Percentiles rank a stretch among this genome's conserved stretches.
Conservation (phyloP, 2,113 vertebrate species). For the Podiceps cristatus region DNA sequence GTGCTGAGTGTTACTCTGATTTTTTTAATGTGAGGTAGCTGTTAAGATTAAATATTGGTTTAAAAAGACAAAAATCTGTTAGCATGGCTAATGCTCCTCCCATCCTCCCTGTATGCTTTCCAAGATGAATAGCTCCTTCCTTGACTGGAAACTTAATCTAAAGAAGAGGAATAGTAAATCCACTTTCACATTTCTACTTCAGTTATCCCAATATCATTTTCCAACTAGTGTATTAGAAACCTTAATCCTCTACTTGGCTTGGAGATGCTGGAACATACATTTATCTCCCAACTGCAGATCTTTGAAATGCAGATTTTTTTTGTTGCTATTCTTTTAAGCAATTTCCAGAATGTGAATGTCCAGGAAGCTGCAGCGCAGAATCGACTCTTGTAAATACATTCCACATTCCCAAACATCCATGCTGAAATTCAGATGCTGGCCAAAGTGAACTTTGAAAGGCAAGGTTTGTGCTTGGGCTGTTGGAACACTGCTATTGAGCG, state of each 20-base stretch:
- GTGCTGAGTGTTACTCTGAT: background rate
- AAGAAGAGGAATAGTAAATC: conserved; percentile 19
- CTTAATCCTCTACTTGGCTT: conserved; percentile 29
- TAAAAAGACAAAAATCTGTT: background rate
- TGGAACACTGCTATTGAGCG: background rate
- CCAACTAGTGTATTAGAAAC: conserved; percentile 27
- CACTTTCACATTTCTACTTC: conserved; percentile 29
- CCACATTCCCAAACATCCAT: background rate
- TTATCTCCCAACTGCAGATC: background rate
- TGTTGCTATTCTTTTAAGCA: background rate
- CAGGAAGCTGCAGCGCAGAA: conserved; percentile 28
- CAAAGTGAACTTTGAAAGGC: background rate
- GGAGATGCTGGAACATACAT: background rate
- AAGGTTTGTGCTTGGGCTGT: background rate
- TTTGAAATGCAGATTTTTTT: conserved; percentile 26
- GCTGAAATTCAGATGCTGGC: background rate
- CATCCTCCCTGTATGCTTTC: background rate
- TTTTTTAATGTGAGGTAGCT: background rate
- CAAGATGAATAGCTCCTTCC: background rate
- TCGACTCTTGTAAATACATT: background rate
- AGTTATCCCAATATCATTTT: conserved; percentile 26
- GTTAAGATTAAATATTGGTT: background rate
- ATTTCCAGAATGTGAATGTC: conserved; percentile 22
- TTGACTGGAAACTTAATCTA: conserved; percentile 30
- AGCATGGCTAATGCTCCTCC: background rate